Conservation (phyloP, 1,140 invertebrate species). For the Achroia grisella region DNA sequence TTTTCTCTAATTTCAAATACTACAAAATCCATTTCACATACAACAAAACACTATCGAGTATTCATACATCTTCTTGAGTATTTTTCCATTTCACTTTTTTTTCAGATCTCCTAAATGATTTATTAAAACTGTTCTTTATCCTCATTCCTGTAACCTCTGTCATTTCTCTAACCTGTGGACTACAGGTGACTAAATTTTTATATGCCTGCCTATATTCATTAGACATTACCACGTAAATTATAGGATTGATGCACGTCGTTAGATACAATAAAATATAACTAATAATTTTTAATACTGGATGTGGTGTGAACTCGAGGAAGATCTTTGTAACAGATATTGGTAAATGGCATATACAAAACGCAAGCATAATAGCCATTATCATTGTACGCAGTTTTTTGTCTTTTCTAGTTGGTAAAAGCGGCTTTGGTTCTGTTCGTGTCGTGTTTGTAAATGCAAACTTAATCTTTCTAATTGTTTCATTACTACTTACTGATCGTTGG, state of each 20-base stretch:
- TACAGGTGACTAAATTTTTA: conserved; percentile 82
- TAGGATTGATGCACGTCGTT: conserved; percentile 88
- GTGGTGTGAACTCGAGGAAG: conserved; percentile 74
- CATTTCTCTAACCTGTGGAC: conserved; percentile 18
- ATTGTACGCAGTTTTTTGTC: conserved; percentile 86
- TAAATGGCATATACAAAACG: conserved; percentile 86
- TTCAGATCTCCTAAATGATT: conserved; percentile 1
- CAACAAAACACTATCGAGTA: background rate
- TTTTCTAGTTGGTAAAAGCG: conserved; percentile 80
- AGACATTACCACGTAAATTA: conserved; percentile 92
- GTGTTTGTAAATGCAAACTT: conserved; percentile 26
- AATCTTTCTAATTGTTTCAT: conserved; percentile 13
- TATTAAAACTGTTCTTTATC: conserved; percentile 3
- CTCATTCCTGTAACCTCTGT: background rate
- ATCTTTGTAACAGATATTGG: conserved; percentile 87
- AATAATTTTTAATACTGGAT: conserved; percentile 79
- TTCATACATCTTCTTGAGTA: conserved; percentile 2
- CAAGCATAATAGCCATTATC: conserved; percentile 88
- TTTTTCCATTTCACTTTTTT: conserved; percentile 6
- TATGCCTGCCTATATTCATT: conserved; percentile 90
- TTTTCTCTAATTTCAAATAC: background rate
- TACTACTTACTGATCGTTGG: conserved; percentile 5
- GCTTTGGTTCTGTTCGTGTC: conserved; percentile 45
- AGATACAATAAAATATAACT: conserved; percentile 87
- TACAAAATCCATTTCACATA: background rate